Evolutionary conservation across 2,888 invertebrate genomes (phyloP).

Genomic region (Heliconius erato): DNA sequence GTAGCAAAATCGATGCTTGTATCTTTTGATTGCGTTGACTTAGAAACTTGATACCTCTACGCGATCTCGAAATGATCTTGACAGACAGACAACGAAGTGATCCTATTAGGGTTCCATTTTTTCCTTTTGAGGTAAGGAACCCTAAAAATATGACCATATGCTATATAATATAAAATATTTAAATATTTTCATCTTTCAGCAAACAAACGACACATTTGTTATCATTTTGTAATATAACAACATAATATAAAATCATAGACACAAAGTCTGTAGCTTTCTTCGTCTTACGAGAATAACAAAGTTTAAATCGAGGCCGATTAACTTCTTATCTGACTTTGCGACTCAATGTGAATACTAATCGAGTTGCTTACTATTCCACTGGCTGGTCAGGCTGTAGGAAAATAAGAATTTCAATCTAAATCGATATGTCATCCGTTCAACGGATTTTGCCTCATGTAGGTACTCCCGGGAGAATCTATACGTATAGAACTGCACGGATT

Average conservation of each 20-base stretch:
- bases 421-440: not conserved
- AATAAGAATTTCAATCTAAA: conserved; percentile 12
- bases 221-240: not conserved
- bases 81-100: too few relatives aligned
- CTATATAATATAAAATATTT: too few relatives aligned
- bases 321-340: conserved; percentile 13
- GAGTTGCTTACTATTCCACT: not conserved
- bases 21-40: too few relatives aligned
- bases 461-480: not conserved
- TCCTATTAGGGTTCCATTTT: too few relatives aligned
- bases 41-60: too few relatives aligned
- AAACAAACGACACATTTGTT: not conserved
- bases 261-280: not conserved
- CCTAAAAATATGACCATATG: too few relatives aligned
- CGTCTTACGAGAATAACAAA: not conserved
- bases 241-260: not conserved
- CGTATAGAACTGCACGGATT: not conserved
- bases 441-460: not conserved
- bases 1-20: too few relatives aligned
- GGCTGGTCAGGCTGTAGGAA: not conserved
- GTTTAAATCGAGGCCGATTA: conserved; percentile 29
- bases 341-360: conserved; percentile 24
- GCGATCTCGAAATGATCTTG: too few relatives aligned
- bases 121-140: too few relatives aligned
- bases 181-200: too few relatives aligned